Base-by-base conservation (phyloP, 2,113 vertebrate genomes). In the Forbesichthys papilliferus region DNA sequence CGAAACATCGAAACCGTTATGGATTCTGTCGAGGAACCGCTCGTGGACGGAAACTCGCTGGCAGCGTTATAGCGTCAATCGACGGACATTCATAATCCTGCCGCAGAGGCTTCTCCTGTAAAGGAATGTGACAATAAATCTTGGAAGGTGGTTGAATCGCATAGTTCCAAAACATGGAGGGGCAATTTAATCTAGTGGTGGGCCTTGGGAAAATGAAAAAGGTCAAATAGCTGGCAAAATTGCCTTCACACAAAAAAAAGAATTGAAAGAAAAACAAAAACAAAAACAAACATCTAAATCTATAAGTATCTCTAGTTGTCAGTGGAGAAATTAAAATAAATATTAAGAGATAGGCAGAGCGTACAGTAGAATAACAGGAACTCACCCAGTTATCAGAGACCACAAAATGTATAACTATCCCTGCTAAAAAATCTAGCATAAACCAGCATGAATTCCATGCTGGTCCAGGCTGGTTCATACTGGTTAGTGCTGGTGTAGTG, bases 161-260 rank as follows among this genome's bases (percentile, higher is more conserved):
- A 87, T 87, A 88, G 87, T 88, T 90, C 88, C 83, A 90, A 91
- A 92, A 90, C 85, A 89, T 80, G 82, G 79, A 86, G 87, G 74
- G 73, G 90, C 84, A 90, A 93, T 91, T 86, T 90, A 90, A 92
- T 93, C 89, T 85, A 80, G 84, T 85, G 86, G 74, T 74, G 86
- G 89, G 90, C 91, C 90, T 90, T 91, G 89, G 90, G 90, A 92
- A 92, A 91, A 91, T 88, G 86, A 86, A 91, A 92, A 92, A 92
- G 92, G 91, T 92, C 90, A 92, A 92, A 91, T 83, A 87, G 87
- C 88, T 88, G 67, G 82, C 86, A 90, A 89, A 91, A 89, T 88
- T 88, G 92, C 89, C 86, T 90, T 82, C 86, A 87, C 86, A 62
- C 65, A 60, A 60, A 51, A 80, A 80, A 69, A 66, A 20, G 49